Conservation (phyloP, 1,140 invertebrate species). For the Caenorhabditis brenneri region DNA sequence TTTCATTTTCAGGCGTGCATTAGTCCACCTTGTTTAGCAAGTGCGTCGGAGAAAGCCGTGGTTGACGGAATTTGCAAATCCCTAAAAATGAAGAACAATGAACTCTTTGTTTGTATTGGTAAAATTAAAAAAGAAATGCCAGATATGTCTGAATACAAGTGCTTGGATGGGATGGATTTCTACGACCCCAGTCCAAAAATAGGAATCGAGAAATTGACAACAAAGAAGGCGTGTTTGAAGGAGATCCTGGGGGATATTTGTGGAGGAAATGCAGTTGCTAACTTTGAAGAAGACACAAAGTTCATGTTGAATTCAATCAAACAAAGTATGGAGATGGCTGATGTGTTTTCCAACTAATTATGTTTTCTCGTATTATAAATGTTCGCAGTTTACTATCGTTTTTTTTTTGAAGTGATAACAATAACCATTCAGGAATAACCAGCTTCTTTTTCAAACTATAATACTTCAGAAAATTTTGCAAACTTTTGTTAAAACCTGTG, state of each 20-base stretch:
- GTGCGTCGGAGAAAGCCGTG: too few species aligned
- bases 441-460: too few species aligned
- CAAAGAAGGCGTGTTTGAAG: not conserved
- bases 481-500: too few species aligned
- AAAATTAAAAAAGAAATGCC: not conserved
- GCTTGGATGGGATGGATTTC: not conserved
- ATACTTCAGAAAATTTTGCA: too few species aligned
- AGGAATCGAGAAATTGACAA: not conserved
- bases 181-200: not conserved
- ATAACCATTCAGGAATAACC: too few species aligned
- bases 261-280: not conserved
- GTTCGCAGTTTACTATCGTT: too few species aligned
- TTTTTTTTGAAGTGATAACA: too few species aligned
- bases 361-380: too few species aligned
- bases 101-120: not conserved
- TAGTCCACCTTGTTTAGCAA: too few species aligned
- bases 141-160: not conserved
- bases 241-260: not conserved
- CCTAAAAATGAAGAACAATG: not conserved
- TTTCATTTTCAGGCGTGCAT: too few species aligned
- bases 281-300: not conserved
- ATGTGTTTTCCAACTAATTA: not conserved
- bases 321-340: not conserved
- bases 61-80: not conserved
- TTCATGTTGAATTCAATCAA: not conserved